These are phyloP conservation scores for Oryctolagus cuniculus DNA, from an alignment of 2,113 vertebrate species.

Conservation along the genomic window DNA sequence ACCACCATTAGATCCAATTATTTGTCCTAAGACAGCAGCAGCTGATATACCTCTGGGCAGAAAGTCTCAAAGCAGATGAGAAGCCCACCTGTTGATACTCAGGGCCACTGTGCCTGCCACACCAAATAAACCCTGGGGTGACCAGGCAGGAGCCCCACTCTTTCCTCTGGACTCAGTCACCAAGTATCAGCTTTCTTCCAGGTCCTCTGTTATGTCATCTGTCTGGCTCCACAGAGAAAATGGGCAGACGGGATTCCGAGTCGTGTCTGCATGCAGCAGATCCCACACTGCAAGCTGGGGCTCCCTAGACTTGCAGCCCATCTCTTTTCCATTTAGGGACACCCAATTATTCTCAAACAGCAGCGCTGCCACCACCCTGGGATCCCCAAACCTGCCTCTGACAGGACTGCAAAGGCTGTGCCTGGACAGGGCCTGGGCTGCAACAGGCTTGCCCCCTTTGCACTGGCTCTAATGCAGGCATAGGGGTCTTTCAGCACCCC, in stretches of 20 bases:
- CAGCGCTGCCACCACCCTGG: accelerated
- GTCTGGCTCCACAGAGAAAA: not conserved
- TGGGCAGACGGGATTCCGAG: not conserved
- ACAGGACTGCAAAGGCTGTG: not conserved
- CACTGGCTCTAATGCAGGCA: not conserved
- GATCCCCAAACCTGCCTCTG: not conserved
- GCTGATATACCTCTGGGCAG: not conserved
- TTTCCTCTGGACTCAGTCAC: not conserved
- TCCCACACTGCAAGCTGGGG: not conserved
- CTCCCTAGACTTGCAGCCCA: too few species aligned
- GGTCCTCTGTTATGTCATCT: not conserved
- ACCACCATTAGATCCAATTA: not conserved
- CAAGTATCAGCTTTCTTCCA: not conserved
- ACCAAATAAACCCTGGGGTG: not conserved
- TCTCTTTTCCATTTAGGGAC: not conserved
- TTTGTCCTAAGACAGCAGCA: not conserved
- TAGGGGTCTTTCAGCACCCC: not conserved
- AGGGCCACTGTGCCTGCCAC: not conserved
- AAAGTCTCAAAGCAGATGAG: not conserved
- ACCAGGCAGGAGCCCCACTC: not conserved
- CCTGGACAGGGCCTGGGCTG: not conserved
- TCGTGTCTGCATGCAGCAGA: not conserved
- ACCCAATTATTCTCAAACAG: too few species aligned
- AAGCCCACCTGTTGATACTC: not conserved
- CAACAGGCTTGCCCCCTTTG: not conserved